Conservation (phyloP, 2,888 invertebrate species). For the Ametastegia equiseti region DNA sequence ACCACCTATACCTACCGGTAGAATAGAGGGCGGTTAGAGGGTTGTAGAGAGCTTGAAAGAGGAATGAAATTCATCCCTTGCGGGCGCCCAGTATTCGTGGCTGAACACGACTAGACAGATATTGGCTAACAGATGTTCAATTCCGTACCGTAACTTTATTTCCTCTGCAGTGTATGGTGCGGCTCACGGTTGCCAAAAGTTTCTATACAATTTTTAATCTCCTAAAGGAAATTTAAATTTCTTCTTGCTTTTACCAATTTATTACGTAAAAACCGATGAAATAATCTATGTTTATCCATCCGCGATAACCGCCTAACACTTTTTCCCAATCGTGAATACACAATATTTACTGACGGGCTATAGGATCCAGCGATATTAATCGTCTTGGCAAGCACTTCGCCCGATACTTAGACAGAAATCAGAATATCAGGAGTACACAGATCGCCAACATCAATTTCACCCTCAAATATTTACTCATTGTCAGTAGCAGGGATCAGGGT, state of each 20-base stretch:
- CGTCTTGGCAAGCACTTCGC: not conserved
- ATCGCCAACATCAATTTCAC: conserved; percentile 31
- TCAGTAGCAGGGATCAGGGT: not conserved
- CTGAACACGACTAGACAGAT: conserved; percentile 33
- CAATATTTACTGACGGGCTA: not conserved
- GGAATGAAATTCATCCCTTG: conserved; percentile 24
- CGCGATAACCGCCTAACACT: not conserved
- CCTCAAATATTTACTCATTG: conserved; percentile 38
- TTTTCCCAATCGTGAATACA: not conserved
- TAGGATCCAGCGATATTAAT: not conserved
- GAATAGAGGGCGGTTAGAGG: conserved; percentile 31
- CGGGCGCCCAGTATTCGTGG: conserved; percentile 6
- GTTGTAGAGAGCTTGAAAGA: conserved; percentile 21
- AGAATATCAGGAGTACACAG: not conserved
- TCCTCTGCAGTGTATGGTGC: not conserved
- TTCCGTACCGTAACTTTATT: conserved; percentile 38
- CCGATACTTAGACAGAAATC: not conserved
- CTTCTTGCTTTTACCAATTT: no score
- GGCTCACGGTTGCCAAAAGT: not conserved
- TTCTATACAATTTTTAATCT: conserved; percentile 11
- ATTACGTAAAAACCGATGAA: not conserved
- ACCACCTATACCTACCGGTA: conserved; percentile 36
- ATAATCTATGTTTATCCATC: not conserved
- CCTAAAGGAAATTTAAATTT: not conserved
- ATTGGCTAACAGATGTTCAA: conserved; percentile 48